Base-by-base conservation (phyloP, 2,797 vertebrate species). In the Cyclopterus lumpus region DNA sequence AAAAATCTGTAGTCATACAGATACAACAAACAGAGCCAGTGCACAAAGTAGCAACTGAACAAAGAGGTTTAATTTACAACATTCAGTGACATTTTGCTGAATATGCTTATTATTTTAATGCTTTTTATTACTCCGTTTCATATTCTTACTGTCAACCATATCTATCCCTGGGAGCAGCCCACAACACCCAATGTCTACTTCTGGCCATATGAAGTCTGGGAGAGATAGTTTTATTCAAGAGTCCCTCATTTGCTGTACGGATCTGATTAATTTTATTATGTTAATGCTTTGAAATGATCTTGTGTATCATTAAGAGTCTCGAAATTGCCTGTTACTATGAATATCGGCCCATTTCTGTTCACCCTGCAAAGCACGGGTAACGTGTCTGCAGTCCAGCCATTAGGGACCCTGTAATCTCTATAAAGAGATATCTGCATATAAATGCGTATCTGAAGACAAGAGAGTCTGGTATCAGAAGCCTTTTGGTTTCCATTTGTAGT, bases 41-140 rank as follows among this genome's bases (percentile, higher is more conserved):
- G 30, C 14, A 48, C 69, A 77, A 3, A 58, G 59, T 16, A 64
- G 26, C 12, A 49, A 24, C 30, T 20, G 18, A 63, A 69, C 8
- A 20, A 22, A 49, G 24, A 38, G 30, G 69, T 71, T 76, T 66
- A 67, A 77, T 38, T 81, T 59, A 53, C 26, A 75, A 53, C 24
- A 69, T 78, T 67, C 59, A 51, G 53, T 51, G 51, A 67, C 46
- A 77, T 68, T 85, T 74, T 82, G 55, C 76, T 78, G 60, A 86
- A 22, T 69, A 26, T 59, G 70, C 61, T 62, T 22, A 61, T 63
- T 80, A 64, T 78, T 72, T 75, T 77, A 63, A 73, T 71, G 11
- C 46, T 28, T 28, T 28, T 28, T 28, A 67, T 8, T 26, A 51
- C 32, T 28, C 57, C 24, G 48, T 59, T 67, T 72, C 58, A 79